Conservation (phyloP, 2,888 invertebrate genomes). For the Apodemia hepburni region DNA sequence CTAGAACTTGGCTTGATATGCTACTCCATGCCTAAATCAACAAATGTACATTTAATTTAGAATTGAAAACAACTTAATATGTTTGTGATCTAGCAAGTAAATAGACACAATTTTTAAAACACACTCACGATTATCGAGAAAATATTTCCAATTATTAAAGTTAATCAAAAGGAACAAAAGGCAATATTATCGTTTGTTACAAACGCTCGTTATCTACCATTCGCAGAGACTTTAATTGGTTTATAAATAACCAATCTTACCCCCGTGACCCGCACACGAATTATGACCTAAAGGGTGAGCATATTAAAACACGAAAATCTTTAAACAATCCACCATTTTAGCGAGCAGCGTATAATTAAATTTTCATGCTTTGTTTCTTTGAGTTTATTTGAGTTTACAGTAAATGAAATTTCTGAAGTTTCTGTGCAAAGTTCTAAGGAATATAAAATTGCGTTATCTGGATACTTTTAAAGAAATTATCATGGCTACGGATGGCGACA, state of each 20-base stretch:
- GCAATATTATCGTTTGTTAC: constrained; percentile 38
- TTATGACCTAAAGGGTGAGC: constrained; percentile 60
- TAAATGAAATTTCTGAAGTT: constrained; percentile 14
- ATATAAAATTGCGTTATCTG: constrained; percentile 7
- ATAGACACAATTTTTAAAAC: not conserved
- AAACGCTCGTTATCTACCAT: constrained; percentile 57
- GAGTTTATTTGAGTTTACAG: constrained; percentile 19
- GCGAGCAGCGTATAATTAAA: constrained; percentile 36
- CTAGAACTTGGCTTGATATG: too few relatives aligned
- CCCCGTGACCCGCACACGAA: constrained; percentile 45
- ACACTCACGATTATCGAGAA: constrained; percentile 2
- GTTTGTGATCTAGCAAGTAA: too few relatives aligned
- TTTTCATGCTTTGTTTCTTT: constrained; percentile 34
- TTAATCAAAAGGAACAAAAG: constrained; percentile 33
- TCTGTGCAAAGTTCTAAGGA: constrained; percentile 4
- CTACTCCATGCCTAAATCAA: too few relatives aligned
- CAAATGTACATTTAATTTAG: too few relatives aligned
- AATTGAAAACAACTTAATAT: too few relatives aligned
- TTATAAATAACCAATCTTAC: constrained; percentile 69
- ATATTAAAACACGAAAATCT: constrained; percentile 50
- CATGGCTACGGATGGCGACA: not conserved
- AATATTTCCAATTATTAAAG: constrained; percentile 18
- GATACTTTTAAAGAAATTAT: constrained; percentile 1
- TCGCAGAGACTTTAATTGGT: constrained; percentile 73
- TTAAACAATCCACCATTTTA: constrained; percentile 51